Evolutionary conservation across 2,797 vertebrate species (phyloP).

Genomic region (Falco cherrug): DNA sequence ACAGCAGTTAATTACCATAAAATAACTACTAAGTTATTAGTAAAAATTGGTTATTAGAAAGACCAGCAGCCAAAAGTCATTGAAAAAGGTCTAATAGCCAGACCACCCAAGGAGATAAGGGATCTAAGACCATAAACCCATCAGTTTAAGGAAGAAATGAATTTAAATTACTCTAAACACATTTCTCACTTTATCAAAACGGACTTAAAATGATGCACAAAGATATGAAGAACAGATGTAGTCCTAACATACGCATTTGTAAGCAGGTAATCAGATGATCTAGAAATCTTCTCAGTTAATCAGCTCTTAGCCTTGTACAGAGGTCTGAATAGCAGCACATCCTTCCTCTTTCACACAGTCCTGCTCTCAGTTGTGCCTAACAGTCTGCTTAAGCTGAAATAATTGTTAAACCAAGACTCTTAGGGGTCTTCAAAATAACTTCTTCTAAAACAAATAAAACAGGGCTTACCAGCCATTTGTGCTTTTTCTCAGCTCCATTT

Average conservation of each 20-base stretch:
- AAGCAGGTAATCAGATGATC: not conserved
- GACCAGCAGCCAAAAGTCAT: not conserved
- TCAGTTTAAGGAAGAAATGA: not conserved
- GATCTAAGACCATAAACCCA: not conserved
- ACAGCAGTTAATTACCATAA: not conserved
- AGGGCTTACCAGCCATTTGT: not conserved
- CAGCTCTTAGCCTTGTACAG: not conserved
- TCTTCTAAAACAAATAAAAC: not conserved
- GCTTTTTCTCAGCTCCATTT: not conserved
- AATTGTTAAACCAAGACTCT: not conserved
- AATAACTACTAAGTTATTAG: not conserved
- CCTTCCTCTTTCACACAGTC: not conserved
- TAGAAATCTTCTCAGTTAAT: not conserved
- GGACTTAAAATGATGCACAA: not conserved
- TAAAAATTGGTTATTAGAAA: not conserved
- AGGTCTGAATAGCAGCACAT: not conserved
- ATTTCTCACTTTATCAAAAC: not conserved
- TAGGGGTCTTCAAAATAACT: not conserved
- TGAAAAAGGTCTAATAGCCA: not conserved
- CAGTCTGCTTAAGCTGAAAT: not conserved
- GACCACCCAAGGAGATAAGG: not conserved
- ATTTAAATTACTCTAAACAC: not conserved
- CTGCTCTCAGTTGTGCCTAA: not conserved
- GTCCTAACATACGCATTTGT: not conserved
- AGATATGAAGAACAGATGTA: not conserved